A percentile compares a stretch with the other conserved stretches of the same genome.
Conservation (phyloP, 2,113 vertebrate genomes). For the Marcusenius ussheri region DNA sequence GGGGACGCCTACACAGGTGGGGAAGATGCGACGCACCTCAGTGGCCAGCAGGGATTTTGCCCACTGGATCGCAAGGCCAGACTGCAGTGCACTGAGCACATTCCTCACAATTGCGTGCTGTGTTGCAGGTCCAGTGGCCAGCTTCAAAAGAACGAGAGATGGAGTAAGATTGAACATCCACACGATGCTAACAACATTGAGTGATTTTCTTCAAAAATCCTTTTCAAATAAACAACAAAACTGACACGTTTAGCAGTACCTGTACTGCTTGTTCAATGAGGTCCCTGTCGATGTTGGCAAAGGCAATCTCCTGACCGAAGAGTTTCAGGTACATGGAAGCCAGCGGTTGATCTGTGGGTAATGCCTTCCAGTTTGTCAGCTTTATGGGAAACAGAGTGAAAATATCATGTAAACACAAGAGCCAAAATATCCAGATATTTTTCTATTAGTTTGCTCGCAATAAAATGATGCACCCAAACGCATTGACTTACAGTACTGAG, state of each 20-base stretch:
- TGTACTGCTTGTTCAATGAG: conserved; percentile 49
- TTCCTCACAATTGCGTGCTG: conserved; percentile 26
- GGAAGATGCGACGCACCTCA: conserved; percentile 52
- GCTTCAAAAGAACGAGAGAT: conserved; percentile 32
- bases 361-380: conserved; percentile 61
- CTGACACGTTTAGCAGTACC: conserved; percentile 46
- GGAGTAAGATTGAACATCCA: rapidly evolving
- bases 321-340: conserved; percentile 61
- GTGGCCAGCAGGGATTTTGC: conserved; percentile 52
- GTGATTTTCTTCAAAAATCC: neutral
- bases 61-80: conserved; percentile 40
- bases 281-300: conserved; percentile 57
- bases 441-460: neutral
- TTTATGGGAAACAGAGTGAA: conserved; percentile 35
- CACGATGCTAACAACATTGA: neutral
- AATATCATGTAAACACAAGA: neutral
- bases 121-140: conserved; percentile 24
- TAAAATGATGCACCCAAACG: neutral
- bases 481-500: conserved; percentile 59
- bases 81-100: conserved; percentile 34
- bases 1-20: conserved; percentile 63
- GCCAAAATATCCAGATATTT: neutral
- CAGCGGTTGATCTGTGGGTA: conserved; percentile 51
- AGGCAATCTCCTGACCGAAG: conserved; percentile 69
- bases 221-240: neutral